Evolutionary conservation across 2,113 vertebrate species (phyloP), one percentile per base, ranked within the genome.

Genomic region (Saccopteryx leptura): DNA sequence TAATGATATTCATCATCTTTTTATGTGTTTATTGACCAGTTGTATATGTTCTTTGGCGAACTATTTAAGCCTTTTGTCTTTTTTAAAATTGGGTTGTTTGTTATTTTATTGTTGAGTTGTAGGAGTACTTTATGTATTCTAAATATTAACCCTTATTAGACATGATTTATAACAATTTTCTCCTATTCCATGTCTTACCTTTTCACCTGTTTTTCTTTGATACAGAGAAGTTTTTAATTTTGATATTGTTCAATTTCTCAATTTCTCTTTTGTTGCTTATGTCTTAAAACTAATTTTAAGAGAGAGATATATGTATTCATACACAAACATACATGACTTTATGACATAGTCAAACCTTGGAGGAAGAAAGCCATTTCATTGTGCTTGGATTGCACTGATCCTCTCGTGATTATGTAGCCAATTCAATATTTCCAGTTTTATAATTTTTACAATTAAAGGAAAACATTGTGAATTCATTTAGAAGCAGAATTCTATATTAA

Each of bases 281-380:
- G 15, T 88, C 48, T 93, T 79, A 83, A 76, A 83, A 63, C 14
- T 46, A 46, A 92, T 69, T 95, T 76, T 78, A 54, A 54, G 14
- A 52, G 26, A 31, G 9, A 76, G 24, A 52, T 54, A 76, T 18
- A 52, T 68, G 52, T 28, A 75, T 50, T 52, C 74, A 54, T 26
- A 52, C 9, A 31, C 18, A 76, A 58, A 33, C 52, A 23, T 19
- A 76, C 11, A 56, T 7, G 2, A 61, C 4, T 52, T 54, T 11
- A 48, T 28, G 13, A 61, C 1, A 46, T 54, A 48, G 14, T 61
- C 17, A 60, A 69, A 88, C 39, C 39, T 24, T 76, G 52, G 39
- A 92, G 31, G 7, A 88, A 88, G n/a, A 26, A 56, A 75, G 14
- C 8, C 18, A 39, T 75, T 75, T 79, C 26, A 48, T 56, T 92